Percentiles rank a stretch among this genome's conserved stretches.
Conservation (phyloP, 2,888 invertebrate genomes). For the Nemotelus pantherinus region DNA sequence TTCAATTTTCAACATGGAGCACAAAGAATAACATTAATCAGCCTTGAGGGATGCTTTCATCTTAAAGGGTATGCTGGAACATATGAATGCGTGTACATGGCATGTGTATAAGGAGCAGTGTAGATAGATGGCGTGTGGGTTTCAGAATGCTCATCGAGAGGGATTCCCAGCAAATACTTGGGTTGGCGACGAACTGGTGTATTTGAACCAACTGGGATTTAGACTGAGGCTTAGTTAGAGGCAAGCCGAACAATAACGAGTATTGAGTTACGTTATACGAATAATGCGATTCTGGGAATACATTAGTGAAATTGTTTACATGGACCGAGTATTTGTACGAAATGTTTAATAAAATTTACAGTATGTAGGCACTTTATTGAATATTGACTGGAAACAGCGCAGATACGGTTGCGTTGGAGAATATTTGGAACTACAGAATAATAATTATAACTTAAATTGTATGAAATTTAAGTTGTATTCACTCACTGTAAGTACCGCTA, state of each 20-base stretch:
- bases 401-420: no score
- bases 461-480: no score
- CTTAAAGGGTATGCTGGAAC: slow-evolving; percentile 10
- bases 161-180: no score
- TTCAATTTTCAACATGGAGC: slow-evolving; percentile 32
- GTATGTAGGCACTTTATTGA: no score
- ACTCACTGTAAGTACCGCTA: no score
- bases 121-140: not conserved
- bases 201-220: not conserved
- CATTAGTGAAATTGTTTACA: not conserved
- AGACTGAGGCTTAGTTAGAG: not conserved
- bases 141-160: no score
- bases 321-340: not conserved
- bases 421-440: no score
- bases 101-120: not conserved
- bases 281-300: not conserved
- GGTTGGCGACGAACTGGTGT: not conserved
- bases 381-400: no score
- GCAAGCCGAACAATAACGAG: not conserved
- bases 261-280: not conserved
- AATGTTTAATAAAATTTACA: no score
- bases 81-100: not conserved
- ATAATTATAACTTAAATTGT: no score
- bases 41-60: slow-evolving; percentile 28
- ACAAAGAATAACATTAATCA: slow-evolving; percentile 40